Conservation (phyloP, 1,140 invertebrate genomes). For the Ceratina japonica region DNA sequence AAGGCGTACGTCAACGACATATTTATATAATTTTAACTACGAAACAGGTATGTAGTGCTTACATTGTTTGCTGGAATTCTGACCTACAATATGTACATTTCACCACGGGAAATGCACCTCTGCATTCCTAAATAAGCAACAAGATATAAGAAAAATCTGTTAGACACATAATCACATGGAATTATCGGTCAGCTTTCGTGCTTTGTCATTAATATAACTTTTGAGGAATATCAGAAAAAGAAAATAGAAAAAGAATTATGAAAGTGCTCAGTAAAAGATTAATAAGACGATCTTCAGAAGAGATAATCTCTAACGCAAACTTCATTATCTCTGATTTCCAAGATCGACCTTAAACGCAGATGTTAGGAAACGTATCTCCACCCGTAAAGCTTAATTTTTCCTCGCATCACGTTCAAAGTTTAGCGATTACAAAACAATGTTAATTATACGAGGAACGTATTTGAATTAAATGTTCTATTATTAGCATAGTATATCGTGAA, state of each 20-base stretch:
- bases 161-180: neutral
- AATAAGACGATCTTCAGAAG: neutral
- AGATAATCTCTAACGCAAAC: no score
- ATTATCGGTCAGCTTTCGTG: neutral
- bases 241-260: conserved; percentile 8
- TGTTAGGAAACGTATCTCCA: neutral
- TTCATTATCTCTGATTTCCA: no score
- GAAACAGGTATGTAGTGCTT: conserved; percentile 75
- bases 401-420: neutral
- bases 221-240: conserved; percentile 2
- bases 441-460: neutral
- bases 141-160: conserved; percentile 39
- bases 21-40: conserved; percentile 5
- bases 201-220: conserved; percentile 4
- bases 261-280: conserved; percentile 3
- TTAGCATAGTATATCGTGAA: conserved; percentile 42
- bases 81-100: conserved; percentile 99
- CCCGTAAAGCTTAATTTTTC: neutral
- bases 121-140: conserved; percentile 89
- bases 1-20: neutral
- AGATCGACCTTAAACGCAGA: neutral
- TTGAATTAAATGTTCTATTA: conserved; percentile 59
- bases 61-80: conserved; percentile 97
- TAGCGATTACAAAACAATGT: neutral
- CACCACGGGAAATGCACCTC: conserved; percentile 94